Conservation (phyloP, 1,140 invertebrate genomes). For the Trinorchestia longiramus region DNA sequence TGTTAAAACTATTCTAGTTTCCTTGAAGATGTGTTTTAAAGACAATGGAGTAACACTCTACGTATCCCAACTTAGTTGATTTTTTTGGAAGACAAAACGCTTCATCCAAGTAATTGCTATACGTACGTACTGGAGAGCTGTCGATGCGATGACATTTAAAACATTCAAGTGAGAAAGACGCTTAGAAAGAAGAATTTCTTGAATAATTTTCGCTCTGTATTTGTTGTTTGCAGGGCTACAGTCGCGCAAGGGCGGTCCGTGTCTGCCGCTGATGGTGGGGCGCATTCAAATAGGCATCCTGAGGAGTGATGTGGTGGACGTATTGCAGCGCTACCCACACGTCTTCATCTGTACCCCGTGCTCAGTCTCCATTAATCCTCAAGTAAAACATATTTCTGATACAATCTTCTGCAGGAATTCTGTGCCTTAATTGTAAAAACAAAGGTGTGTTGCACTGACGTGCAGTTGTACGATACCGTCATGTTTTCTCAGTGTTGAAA, state of each 20-base stretch:
- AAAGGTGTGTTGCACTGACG: not conserved
- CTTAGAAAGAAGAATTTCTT: not conserved
- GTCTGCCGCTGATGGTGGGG: constrained; percentile 35
- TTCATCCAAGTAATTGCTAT: too few species aligned
- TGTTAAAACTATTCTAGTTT: not conserved
- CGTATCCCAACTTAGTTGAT: not conserved
- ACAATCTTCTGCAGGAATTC: not conserved
- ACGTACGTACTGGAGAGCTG: too few species aligned
- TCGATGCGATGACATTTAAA: too few species aligned
- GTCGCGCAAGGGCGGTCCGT: not conserved
- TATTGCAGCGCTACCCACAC: constrained; percentile 23
- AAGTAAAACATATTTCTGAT: not conserved
- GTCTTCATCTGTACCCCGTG: constrained; percentile 7
- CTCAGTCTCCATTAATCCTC: not conserved
- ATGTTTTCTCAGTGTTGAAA: not conserved
- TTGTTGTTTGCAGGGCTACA: not conserved
- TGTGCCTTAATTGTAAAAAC: not conserved
- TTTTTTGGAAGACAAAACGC: not conserved
- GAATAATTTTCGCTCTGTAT: not conserved
- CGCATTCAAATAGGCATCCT: not conserved
- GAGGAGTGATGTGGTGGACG: not conserved
- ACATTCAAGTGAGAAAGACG: not conserved
- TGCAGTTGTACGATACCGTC: not conserved
- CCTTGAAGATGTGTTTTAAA: not conserved
- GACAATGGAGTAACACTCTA: not conserved